phyloP scores from a whole-genome alignment of 2,797 vertebrate genomes.

The Triplophysa yarkandensis region DNA sequence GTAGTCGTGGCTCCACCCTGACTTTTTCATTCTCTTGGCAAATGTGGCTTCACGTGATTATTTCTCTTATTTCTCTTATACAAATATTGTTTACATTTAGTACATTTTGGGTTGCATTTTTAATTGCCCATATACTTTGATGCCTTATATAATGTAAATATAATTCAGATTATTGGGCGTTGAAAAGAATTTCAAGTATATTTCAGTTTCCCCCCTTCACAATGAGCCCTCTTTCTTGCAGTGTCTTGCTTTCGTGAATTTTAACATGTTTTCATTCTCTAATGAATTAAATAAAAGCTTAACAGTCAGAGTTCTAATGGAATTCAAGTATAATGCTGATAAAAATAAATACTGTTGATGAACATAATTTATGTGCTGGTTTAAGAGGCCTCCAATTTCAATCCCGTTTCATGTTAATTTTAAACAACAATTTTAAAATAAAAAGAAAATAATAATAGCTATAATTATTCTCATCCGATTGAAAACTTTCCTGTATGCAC shows the following conservation, averaged over 20 bases:
- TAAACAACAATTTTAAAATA: too few species aligned
- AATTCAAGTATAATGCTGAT: background rate
- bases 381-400: background rate
- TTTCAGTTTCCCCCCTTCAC: background rate
- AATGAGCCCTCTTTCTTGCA: background rate
- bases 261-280: background rate
- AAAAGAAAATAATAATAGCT: too few species aligned
- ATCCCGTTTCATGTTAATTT: too few species aligned
- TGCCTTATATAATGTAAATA: background rate
- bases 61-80: background rate
- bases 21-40: background rate
- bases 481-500: background rate
- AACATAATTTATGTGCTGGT: background rate
- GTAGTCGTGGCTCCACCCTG: background rate
- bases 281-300: too few species aligned
- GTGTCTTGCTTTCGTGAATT: background rate
- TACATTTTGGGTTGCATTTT: background rate
- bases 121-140: background rate
- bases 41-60: background rate
- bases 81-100: too few species aligned
- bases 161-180: background rate
- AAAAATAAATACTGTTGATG: background rate
- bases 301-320: too few species aligned
- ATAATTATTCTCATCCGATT: background rate
- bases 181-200: too few species aligned